Percentiles rank a stretch among this genome's conserved stretches.
Evolutionary conservation across 2,113 vertebrate genomes (phyloP).

Genomic region (Ictalurus punctatus): DNA sequence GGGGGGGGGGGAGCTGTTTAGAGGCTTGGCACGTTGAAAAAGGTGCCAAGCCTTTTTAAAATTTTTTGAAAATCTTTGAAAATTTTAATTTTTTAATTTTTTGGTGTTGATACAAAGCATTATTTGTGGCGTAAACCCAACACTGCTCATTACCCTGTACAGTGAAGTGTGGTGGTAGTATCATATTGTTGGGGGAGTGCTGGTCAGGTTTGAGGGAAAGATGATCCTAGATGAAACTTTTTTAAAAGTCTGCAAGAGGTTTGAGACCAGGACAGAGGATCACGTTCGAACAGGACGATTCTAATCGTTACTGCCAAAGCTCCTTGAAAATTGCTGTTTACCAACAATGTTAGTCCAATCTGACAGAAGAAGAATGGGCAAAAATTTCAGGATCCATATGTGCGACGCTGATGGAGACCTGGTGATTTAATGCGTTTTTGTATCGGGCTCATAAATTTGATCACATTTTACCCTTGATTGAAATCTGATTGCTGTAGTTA

Average conservation of each 20-base stretch:
- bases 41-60: too few relatives aligned
- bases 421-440: background rate
- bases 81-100: too few relatives aligned
- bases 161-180: background rate
- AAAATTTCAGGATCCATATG: background rate
- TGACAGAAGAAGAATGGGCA: background rate
- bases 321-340: background rate
- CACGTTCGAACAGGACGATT: background rate
- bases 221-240: background rate
- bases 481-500: background rate
- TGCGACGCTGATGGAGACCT: background rate
- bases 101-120: background rate
- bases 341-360: background rate
- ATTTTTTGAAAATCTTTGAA: too few relatives aligned
- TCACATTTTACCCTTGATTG: background rate
- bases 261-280: background rate
- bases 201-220: background rate
- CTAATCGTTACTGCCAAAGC: background rate
- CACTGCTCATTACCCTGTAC: background rate
- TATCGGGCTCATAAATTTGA: background rate
- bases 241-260: background rate
- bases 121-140: background rate
- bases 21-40: too few relatives aligned
- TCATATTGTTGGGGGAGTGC: background rate
- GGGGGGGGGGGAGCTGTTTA: background rate